Percentiles rank a stretch among this genome's conserved stretches.
These are phyloP conservation scores for Nomada hirtipes DNA, from an alignment of 2,888 invertebrate genomes.

Conservation along the genomic window DNA sequence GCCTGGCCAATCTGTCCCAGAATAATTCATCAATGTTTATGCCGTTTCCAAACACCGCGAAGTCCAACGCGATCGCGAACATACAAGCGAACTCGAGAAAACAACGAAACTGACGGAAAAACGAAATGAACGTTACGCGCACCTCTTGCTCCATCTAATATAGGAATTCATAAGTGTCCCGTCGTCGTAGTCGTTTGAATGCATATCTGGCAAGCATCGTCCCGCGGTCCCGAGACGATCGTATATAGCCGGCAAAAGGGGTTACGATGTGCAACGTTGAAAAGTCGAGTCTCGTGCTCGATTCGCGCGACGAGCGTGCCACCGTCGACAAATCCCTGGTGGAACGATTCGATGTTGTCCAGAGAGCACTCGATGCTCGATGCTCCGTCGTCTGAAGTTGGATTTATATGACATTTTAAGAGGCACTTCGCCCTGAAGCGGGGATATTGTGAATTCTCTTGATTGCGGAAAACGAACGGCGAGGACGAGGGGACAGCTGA, in stretches of 20 bases:
- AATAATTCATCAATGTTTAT: not conserved
- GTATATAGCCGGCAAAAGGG: conserved; percentile 22
- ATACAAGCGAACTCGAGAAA: not conserved
- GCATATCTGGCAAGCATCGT: conserved; percentile 33
- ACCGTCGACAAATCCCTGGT: conserved; percentile 22
- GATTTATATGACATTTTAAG: conserved; percentile 28
- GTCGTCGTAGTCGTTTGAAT: conserved; percentile 54
- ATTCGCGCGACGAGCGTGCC: conserved; percentile 2
- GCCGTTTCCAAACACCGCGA: not conserved
- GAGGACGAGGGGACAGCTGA: no score
- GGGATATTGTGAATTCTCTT: not conserved
- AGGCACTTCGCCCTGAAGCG: not conserved
- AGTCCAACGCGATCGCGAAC: not conserved
- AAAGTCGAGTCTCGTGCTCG: conserved; percentile 13
- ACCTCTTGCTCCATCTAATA: conserved; percentile 54
- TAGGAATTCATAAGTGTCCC: conserved; percentile 53
- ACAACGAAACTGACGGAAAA: not conserved
- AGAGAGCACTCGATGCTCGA: conserved; percentile 3
- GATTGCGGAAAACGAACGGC: not conserved
- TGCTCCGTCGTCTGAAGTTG: conserved; percentile 24
- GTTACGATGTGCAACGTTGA: conserved; percentile 18
- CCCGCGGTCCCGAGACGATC: conserved; percentile 15
- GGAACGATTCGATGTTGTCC: conserved; percentile 42
- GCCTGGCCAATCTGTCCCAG: conserved; percentile 42
- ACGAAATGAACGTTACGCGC: not conserved